Evolutionary conservation across 2,888 invertebrate species (phyloP), one percentile per base, ranked within the genome.

Genomic region (Agonopterix arenella): DNA sequence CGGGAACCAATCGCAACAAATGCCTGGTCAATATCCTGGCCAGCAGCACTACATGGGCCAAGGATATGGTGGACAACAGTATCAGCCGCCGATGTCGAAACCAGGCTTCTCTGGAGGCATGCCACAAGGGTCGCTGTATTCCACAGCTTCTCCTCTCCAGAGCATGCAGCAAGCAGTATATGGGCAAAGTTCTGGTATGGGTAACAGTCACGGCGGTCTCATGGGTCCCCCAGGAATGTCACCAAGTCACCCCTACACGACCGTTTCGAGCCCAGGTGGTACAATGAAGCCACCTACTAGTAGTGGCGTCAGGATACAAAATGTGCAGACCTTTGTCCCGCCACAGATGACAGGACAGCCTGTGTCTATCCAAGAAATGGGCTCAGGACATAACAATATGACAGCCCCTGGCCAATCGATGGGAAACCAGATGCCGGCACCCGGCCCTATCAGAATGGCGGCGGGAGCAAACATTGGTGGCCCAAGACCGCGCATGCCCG

Each of bases 121-220:
- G 61, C 60, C 68, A 2, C 28, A 28, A 28, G 68, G 69, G n/a
- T 67, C 78, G 1, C 71, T 77, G 4, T 86, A 80, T 56, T 80
- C 86, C 5, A 57, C 66, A 11, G 61, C 73, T 8, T 82, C 84
- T 1, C 86, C 88, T 1, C 71, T 89, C 36, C 89, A 89, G 61
- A 74, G 80, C 47, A 88, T 89, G 88, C 88, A 89, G 53, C 86
- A 88, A 52, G 67, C 83, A 1, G 81, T 82, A 2, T 89, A 88
- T 56, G 85, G 83, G 1, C 84, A 83, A 57, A 62, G 68, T 7
- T 52, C 68, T 8, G 53, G 52, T 5, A 52, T 63, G 56, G 66
- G 72, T 55, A 68, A 64, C 13, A 51, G 70, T 4, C 76, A 70
- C 47, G 53, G 76, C 36, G 68, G 69, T 11, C 74, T 72, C 52